phyloP scores from a whole-genome alignment of 2,888 invertebrate genomes.

The Mantis religiosa region DNA sequence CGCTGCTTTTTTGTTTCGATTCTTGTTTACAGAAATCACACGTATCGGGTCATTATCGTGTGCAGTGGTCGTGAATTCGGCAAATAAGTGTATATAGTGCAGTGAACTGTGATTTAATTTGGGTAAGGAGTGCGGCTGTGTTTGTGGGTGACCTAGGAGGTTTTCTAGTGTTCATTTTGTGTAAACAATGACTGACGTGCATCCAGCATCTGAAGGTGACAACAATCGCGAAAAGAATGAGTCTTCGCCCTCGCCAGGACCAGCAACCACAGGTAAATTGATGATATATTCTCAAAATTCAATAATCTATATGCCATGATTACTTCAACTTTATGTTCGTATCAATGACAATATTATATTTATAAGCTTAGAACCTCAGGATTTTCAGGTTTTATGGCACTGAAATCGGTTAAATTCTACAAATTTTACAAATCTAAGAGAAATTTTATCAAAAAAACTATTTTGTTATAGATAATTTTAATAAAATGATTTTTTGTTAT shows the following conservation, averaged over 20 bases:
- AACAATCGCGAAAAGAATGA: neutral
- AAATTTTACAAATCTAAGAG: too few species aligned
- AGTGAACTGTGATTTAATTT: neutral
- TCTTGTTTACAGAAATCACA: neutral
- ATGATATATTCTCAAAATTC: neutral
- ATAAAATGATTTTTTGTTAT: too few species aligned
- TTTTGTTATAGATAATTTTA: too few species aligned
- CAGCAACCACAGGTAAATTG: neutral
- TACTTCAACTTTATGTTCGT: too few species aligned
- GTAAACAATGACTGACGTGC: neutral
- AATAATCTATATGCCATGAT: too few species aligned
- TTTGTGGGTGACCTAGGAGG: neutral
- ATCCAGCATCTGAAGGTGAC: neutral
- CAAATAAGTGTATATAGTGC: neutral
- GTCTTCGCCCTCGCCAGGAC: neutral
- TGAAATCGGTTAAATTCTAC: too few species aligned
- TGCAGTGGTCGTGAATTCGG: neutral
- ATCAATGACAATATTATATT: too few species aligned
- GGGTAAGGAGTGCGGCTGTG: neutral
- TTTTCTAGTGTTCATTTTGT: neutral
- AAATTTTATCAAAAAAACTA: too few species aligned
- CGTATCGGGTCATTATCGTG: neutral
- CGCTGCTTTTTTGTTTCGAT: neutral
- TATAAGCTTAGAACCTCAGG: too few species aligned
- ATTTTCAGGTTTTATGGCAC: too few species aligned